Evolutionary conservation across 2,888 invertebrate species (phyloP).

Genomic region (Ypsolopha scabrella): DNA sequence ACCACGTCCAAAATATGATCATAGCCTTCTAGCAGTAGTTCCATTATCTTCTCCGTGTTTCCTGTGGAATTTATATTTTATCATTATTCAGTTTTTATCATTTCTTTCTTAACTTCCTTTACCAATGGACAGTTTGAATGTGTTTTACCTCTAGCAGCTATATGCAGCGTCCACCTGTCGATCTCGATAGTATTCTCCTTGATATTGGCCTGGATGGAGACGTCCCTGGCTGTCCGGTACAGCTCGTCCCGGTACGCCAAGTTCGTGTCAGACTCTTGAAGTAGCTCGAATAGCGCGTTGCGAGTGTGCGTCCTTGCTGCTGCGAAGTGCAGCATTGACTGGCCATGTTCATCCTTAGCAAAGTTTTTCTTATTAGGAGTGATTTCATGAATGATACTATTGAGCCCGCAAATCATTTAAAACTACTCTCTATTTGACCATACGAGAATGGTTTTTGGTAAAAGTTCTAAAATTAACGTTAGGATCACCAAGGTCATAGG

Average conservation of each 20-base stretch:
- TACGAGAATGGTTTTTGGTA: too few species aligned
- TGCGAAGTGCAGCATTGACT: conserved; percentile 90
- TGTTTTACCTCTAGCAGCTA: conserved; percentile 79
- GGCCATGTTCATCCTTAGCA: conserved; percentile 86
- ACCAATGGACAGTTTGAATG: conserved; percentile 5
- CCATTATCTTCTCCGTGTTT: conserved; percentile 58
- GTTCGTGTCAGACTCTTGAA: conserved; percentile 84
- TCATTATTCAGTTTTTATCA: not conserved
- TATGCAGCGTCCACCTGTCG: conserved; percentile 81
- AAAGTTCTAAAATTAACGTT: too few species aligned
- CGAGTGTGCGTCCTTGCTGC: conserved; percentile 85
- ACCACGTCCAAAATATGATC: conserved; percentile 86
- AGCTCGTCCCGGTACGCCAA: conserved; percentile 86
- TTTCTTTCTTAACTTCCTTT: not conserved
- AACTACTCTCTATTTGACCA: too few species aligned
- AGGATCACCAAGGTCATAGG: too few species aligned
- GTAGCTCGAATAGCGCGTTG: conserved; percentile 82
- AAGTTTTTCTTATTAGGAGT: too few species aligned
- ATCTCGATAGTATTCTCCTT: conserved; percentile 85
- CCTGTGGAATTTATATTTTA: conserved; percentile 38
- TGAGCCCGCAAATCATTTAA: too few species aligned
- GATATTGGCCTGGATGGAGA: conserved; percentile 83
- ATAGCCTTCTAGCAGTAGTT: conserved; percentile 84
- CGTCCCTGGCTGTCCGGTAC: conserved; percentile 89
- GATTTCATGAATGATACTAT: too few species aligned